phyloP scores from a whole-genome alignment of 1,140 invertebrate species.

The Conus ventricosus region DNA sequence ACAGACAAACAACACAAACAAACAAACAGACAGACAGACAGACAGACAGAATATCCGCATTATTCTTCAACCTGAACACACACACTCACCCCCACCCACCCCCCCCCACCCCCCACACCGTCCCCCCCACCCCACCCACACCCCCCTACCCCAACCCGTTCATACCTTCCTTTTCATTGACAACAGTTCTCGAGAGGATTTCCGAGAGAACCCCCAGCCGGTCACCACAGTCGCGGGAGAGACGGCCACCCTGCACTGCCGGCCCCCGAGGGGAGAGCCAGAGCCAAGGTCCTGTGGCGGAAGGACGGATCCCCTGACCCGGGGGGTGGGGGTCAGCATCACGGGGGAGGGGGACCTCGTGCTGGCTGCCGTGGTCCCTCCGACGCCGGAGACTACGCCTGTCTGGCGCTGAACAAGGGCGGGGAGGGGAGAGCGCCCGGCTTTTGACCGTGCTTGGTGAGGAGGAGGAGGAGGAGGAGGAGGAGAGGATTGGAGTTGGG shows the following conservation, averaged over 20 bases:
- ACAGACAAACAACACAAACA: no score
- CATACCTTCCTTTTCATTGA: not conserved
- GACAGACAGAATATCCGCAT: no score
- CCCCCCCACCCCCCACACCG: not conserved
- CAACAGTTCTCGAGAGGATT: slow-evolving; percentile 93
- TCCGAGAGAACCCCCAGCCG: slow-evolving; percentile 85
- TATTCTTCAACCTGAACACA: no score
- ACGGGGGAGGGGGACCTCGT: slow-evolving; percentile 88
- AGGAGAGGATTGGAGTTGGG: no score
- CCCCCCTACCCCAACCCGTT: not conserved
- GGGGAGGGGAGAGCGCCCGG: slow-evolving; percentile 85
- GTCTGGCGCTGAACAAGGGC: slow-evolving; percentile 89
- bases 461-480: not conserved
- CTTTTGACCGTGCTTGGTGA: slow-evolving; percentile 88
- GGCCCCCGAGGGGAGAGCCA: slow-evolving; percentile 92
- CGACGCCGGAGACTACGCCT: slow-evolving; percentile 91
- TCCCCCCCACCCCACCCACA: not conserved
- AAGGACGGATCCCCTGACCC: slow-evolving; percentile 82
- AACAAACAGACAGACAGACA: no score
- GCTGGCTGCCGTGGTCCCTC: slow-evolving; percentile 83
- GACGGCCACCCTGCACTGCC: slow-evolving; percentile 91
- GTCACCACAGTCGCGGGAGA: slow-evolving; percentile 92
- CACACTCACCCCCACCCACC: not conserved
- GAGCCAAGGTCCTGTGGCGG: slow-evolving; percentile 81
- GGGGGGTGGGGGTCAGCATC: slow-evolving; percentile 77